These are phyloP conservation scores for Candidula unifasciata DNA, from an alignment of 2,888 invertebrate species.

Conservation along the genomic window DNA sequence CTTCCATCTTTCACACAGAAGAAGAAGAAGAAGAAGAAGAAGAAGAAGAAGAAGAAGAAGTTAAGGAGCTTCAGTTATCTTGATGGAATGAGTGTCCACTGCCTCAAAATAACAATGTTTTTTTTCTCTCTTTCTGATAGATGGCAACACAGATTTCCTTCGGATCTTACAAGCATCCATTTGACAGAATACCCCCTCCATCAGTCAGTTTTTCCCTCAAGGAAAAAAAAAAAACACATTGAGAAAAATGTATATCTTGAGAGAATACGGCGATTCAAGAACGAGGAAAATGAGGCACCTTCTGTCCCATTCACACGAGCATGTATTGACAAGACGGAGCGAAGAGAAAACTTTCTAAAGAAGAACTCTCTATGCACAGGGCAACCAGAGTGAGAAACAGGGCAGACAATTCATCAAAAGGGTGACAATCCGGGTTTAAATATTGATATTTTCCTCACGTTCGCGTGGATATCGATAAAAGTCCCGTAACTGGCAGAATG, in stretches of 20 bases:
- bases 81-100: too few species aligned
- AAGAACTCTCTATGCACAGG: slow-evolving; percentile 18
- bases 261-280: not conserved
- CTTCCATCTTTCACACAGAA: too few species aligned
- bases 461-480: too few species aligned
- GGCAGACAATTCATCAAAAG: slow-evolving; percentile 27
- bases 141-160: too few species aligned
- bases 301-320: slow-evolving; percentile 6
- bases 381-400: not conserved
- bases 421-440: slow-evolving; percentile 4
- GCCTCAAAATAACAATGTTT: too few species aligned
- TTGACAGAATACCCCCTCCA: not conserved
- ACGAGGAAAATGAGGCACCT: slow-evolving; percentile 1
- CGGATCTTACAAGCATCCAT: not conserved
- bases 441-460: not conserved
- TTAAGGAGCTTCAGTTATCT: too few species aligned
- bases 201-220: not conserved
- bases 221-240: too few species aligned
- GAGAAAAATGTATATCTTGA: not conserved
- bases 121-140: too few species aligned
- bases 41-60: too few species aligned
- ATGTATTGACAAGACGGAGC: slow-evolving; percentile 4
- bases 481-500: too few species aligned
- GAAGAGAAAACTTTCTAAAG: not conserved
- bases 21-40: too few species aligned